phyloP scores from a whole-genome alignment of 2,888 invertebrate genomes.

The Lithophane ornitopus region DNA sequence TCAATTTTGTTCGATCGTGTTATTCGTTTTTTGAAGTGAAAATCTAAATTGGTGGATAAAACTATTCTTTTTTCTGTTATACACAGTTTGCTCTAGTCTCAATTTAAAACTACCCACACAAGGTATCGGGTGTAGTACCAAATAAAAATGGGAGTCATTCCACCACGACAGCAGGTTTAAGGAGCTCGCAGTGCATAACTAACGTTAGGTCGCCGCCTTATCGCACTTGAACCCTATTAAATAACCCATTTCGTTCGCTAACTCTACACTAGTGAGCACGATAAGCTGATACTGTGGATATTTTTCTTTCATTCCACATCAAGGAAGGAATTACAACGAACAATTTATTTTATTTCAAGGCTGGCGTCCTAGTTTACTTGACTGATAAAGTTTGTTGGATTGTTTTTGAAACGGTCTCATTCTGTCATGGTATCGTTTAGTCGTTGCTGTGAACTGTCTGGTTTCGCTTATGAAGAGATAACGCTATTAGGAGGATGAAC shows the following conservation, averaged over 20 bases:
- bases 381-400: conserved; percentile 51
- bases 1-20: background rate
- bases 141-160: conserved; percentile 57
- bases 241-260: conserved; percentile 64
- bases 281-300: conserved; percentile 63
- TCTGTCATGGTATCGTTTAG: conserved; percentile 5
- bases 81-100: background rate
- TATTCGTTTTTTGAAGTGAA: background rate
- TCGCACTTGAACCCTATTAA: conserved; percentile 65
- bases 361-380: conserved; percentile 34
- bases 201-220: conserved; percentile 60
- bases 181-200: conserved; percentile 60
- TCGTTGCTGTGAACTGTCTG: conserved; percentile 15
- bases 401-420: conserved; percentile 45
- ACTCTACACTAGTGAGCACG: conserved; percentile 51
- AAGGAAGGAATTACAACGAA: conserved; percentile 54
- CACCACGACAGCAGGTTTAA: conserved; percentile 42
- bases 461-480: conserved; percentile 1
- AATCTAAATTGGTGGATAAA: background rate
- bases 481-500: background rate
- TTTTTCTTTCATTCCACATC: conserved; percentile 65
- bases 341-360: conserved; percentile 54
- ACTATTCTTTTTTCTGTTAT: background rate
- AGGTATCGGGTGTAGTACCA: conserved; percentile 34
- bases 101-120: conserved; percentile 33